Base-by-base conservation (phyloP, 2,797 vertebrate genomes). In the Myotis daubentonii region DNA sequence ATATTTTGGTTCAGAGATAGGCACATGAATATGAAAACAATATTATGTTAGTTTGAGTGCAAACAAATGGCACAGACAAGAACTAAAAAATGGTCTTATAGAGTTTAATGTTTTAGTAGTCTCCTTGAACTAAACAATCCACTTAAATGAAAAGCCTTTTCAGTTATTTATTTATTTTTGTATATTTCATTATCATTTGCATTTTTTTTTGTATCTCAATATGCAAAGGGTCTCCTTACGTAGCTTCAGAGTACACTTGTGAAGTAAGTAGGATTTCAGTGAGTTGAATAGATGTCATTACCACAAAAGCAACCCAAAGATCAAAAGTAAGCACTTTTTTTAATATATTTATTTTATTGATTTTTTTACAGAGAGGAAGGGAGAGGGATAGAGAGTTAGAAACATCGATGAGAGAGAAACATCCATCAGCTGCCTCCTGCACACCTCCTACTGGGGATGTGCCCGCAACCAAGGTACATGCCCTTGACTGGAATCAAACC, bases 1-100 rank as follows among this genome's bases (percentile, higher is more conserved):
- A 57, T 80, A 15, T 25, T 92, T 79, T 60, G 60, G 17, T 72
- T 44, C 33, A 25, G 86, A 95, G 53, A 95, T 86, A 94, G 66
- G 25, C 17, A 44, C 15, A 71, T 49, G 41, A 80, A 60, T 36
- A 53, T 8, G 16, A 41, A 86, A 94, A 47, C 9, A 91, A 44
- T 33, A 30, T 47, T 78, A 88, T 83, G 36, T 28, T 53, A 70
- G 30, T 41, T 55, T 60, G 28, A 74, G 30, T 71, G 12, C 19
- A 57, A 95, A 62, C 17, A 83, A 89, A 79, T 53, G 17, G 7
- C 20, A 83, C 15, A 68, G 5, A 74, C 2, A 86, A 38, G 33
- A 70, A 88, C 17, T 33, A 0, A 72, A 95, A 90, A 80, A 49
- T 8, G 6, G 0, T 49, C 72, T 16, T 81, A 44, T 78, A 79